Percentiles rank a stretch among this genome's conserved stretches.
Evolutionary conservation across 1,140 invertebrate species (phyloP).

Genomic region (Drosophila bocki): DNA sequence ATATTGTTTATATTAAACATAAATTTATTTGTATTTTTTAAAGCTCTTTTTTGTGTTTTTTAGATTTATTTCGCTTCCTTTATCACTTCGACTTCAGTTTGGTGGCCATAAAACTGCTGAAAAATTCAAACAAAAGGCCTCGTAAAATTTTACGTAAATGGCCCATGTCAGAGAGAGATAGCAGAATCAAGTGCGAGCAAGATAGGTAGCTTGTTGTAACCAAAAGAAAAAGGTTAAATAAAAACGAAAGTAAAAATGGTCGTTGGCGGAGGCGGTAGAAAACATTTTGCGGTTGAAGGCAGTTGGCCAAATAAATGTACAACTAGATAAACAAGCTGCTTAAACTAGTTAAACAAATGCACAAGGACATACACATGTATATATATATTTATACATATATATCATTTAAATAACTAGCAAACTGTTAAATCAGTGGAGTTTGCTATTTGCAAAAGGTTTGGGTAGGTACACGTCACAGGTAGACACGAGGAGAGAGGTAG

Average conservation of each 20-base stretch:
- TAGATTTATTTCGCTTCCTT: no score
- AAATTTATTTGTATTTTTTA: conserved; percentile 20
- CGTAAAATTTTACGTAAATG: conserved; percentile 63
- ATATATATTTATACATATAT: conserved; percentile 20
- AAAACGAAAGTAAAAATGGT: conserved; percentile 19
- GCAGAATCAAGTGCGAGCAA: conserved; percentile 2
- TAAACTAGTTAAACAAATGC: conserved; percentile 55
- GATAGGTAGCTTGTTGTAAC: conserved; percentile 14
- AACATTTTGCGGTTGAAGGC: conserved; percentile 77
- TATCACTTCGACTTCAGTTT: conserved; percentile 26
- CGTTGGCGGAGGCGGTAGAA: conserved; percentile 2
- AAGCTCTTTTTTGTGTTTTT: neutral
- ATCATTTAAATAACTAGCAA: neutral
- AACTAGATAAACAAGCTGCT: conserved; percentile 75
- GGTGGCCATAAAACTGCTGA: conserved; percentile 68
- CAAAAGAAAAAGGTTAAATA: conserved; percentile 12
- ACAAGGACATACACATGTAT: conserved; percentile 14
- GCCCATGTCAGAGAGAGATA: conserved; percentile 34
- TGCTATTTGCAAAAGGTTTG: no score
- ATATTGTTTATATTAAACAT: neutral
- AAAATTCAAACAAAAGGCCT: conserved; percentile 56
- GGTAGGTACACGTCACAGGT: no score
- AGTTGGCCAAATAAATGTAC: conserved; percentile 81
- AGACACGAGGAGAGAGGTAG: no score
- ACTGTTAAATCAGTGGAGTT: no score